Conservation (phyloP, 2,797 vertebrate species). For the Oceanodroma leucorhoa region DNA sequence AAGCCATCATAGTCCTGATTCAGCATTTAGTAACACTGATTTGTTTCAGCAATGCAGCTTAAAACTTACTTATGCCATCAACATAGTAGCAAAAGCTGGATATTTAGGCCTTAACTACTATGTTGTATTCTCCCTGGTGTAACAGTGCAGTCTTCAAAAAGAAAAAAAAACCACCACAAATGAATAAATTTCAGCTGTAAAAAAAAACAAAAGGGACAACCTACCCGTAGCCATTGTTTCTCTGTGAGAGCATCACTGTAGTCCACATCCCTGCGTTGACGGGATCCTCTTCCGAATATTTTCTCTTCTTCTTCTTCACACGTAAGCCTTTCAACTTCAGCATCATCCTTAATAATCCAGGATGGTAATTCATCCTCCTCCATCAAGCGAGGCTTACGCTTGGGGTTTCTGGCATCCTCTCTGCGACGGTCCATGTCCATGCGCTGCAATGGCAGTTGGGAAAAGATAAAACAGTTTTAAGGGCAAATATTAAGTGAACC, state of each 20-base stretch:
- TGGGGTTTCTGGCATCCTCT: conserved; percentile 94
- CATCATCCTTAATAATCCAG: conserved; percentile 98
- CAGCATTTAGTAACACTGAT: background rate
- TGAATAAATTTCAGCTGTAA: background rate
- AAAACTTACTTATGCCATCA: background rate
- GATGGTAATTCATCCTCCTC: conserved; percentile 96
- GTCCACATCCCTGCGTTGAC: conserved; percentile 93
- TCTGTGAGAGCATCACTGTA: conserved; percentile 96
- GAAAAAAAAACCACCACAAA: background rate
- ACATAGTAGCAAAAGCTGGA: background rate
- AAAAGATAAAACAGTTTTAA: background rate
- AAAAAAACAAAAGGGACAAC: background rate
- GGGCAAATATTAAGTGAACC: background rate
- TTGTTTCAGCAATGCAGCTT: background rate
- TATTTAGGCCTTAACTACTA: background rate
- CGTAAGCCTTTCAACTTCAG: conserved; percentile 94
- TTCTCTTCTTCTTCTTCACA: conserved; percentile 98
- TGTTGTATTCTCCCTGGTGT: background rate
- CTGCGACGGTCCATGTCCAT: conserved; percentile 96
- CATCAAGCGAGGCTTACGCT: conserved; percentile 94
- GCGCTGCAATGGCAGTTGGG: conserved; percentile 74
- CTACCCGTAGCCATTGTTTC: conserved; percentile 97
- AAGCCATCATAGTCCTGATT: background rate
- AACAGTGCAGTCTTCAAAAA: background rate
- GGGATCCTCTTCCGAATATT: conserved; percentile 93